A percentile compares a stretch with the other conserved stretches of the same genome.
These are phyloP conservation scores for Neoniphon sammara DNA, from an alignment of 2,797 vertebrate species.

Conservation along the genomic window DNA sequence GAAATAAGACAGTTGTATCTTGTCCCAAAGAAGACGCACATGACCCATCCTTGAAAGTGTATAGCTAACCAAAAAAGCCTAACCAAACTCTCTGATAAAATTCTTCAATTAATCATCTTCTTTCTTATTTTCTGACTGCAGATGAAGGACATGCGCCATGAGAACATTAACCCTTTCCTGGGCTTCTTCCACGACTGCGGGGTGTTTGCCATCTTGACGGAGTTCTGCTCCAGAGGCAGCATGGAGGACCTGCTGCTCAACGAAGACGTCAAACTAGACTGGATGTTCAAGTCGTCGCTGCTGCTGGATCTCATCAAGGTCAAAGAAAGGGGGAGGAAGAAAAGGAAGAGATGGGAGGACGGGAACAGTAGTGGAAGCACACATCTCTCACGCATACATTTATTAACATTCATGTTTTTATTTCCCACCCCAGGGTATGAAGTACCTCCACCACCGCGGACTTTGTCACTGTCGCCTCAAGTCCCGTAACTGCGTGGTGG, in stretches of 20 bases:
- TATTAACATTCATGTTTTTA: background rate
- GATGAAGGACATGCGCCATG: slow-evolving; percentile 92
- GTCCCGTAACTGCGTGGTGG: slow-evolving; percentile 85
- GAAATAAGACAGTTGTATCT: too few relatives aligned
- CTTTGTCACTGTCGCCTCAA: slow-evolving; percentile 81
- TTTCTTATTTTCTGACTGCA: slow-evolving; percentile 56
- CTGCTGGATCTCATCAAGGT: slow-evolving; percentile 93
- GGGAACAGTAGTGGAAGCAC: background rate
- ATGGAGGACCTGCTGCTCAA: slow-evolving; percentile 90
- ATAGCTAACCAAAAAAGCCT: background rate
- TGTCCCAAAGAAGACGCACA: too few relatives aligned
- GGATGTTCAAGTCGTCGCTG: slow-evolving; percentile 96
- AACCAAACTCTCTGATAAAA: too few relatives aligned
- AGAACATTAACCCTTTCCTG: slow-evolving; percentile 91
- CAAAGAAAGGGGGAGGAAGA: background rate
- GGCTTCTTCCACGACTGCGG: slow-evolving; percentile 92
- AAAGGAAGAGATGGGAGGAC: background rate
- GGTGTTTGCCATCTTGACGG: slow-evolving; percentile 89
- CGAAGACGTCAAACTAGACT: slow-evolving; percentile 90
- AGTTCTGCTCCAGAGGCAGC: slow-evolving; percentile 91
- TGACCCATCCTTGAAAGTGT: background rate
- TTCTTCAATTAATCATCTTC: too few relatives aligned
- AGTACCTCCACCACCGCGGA: slow-evolving; percentile 82
- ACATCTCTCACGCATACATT: background rate
- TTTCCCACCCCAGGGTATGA: slow-evolving; percentile 80